phyloP scores from a whole-genome alignment of 2,797 vertebrate genomes.

The Falco naumanni region DNA sequence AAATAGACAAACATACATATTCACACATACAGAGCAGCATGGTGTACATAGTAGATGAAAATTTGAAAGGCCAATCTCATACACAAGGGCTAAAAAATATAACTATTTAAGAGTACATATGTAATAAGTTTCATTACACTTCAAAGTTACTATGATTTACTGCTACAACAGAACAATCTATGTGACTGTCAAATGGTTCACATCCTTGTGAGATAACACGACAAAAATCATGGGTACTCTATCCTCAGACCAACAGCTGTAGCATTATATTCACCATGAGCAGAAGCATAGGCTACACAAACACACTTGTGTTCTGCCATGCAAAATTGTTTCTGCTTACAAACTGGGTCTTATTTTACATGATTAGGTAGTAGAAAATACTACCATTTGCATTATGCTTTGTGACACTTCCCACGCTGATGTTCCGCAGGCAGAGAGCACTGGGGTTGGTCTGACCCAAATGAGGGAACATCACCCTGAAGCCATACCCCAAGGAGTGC shows the following conservation, averaged over 20 bases:
- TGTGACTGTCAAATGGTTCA: not conserved
- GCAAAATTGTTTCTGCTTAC: not conserved
- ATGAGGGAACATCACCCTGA: accelerated
- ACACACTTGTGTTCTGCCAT: not conserved
- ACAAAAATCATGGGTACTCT: not conserved
- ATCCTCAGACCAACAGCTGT: not conserved
- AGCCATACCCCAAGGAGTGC: not conserved
- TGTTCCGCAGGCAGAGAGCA: not conserved
- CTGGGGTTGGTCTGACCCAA: not conserved
- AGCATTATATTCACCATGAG: not conserved
- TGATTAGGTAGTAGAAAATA: not conserved
- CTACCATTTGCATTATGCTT: not conserved
- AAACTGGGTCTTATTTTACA: not conserved
- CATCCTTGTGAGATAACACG: not conserved
- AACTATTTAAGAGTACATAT: not conserved
- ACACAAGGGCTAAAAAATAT: not conserved
- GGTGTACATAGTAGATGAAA: not conserved
- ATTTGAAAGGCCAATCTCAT: not conserved
- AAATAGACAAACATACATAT: not conserved
- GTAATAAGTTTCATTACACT: not conserved
- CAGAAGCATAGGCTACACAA: not conserved
- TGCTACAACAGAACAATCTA: not conserved
- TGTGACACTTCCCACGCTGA: not conserved
- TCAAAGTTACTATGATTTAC: not conserved
- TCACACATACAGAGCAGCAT: not conserved